These are phyloP conservation scores for Nephrotoma flavescens DNA, from an alignment of 2,888 invertebrate genomes.

Conservation along the genomic window DNA sequence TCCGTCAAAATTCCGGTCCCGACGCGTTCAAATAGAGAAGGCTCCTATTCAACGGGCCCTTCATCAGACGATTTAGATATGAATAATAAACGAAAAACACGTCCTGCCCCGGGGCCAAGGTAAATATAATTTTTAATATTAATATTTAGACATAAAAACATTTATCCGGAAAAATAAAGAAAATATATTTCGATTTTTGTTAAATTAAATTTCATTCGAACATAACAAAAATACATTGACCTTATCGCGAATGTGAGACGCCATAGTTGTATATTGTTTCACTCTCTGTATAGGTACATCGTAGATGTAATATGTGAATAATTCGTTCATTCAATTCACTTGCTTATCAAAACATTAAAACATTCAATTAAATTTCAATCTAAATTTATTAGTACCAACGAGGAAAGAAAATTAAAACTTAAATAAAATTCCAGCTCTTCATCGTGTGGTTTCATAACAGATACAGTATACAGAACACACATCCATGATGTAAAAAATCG, in stretches of 20 bases:
- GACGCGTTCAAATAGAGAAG: slow-evolving; percentile 14
- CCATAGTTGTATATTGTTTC: slow-evolving; percentile 1
- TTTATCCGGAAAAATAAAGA: not conserved
- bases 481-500: not conserved
- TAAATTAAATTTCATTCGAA: not conserved
- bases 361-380: not conserved
- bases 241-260: not conserved
- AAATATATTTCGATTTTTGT: not conserved
- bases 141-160: not conserved
- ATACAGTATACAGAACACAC: no score
- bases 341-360: not conserved
- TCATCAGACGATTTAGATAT: slow-evolving; percentile 33
- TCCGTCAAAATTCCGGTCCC: slow-evolving; percentile 17
- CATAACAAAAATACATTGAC: slow-evolving; percentile 4
- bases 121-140: slow-evolving; percentile 21
- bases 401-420: not conserved
- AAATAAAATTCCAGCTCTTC: not conserved
- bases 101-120: slow-evolving; percentile 57
- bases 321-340: not conserved
- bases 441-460: not conserved
- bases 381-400: not conserved
- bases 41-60: slow-evolving; percentile 15
- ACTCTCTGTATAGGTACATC: not conserved
- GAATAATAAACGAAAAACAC: slow-evolving; percentile 75
- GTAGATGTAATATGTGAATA: not conserved